Base-by-base conservation (phyloP, 2,888 invertebrate species). In the Meganola albula region DNA sequence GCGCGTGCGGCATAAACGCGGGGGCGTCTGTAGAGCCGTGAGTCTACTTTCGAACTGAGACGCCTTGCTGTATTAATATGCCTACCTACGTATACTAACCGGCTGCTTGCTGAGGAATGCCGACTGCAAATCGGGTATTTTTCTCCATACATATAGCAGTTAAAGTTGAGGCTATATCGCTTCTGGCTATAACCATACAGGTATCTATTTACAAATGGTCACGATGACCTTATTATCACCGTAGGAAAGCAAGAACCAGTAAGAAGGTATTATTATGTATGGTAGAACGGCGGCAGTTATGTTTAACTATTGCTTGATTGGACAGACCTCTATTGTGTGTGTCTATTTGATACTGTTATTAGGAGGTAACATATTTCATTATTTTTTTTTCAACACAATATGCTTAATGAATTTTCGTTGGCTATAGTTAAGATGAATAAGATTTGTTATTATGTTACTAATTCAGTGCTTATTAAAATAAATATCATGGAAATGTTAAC, bases 21-120 rank as follows among this genome's bases (percentile, higher is more conserved):
- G 58, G 45, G 52, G 64, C 83, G 84, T 78, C 78, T 67, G 70
- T 59, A 59, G 68, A 42, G 58, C 57, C 57, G 63, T 64, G 64
- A 64, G 72, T 69, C 71, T 71, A 78, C 77, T 80, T 82, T 83
- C 83, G 69, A 80, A 84, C 84, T 84, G 79, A 69, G 48, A 31
- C 27, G 27, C 40, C 24, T 27, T 27, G 29, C 33, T 13, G 27
- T 27, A n/a, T n/a, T n/a, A n/a, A n/a, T n/a, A n/a, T n/a, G n/a
- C n/a, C n/a, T n/a, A 30, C 42, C 32, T 33, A 12, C 29, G n/a
- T 25, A 31, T 25, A 35, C 23, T 25, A 40, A 28, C 37, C 35
- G 37, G 33, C 54, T 48, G 37, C 33, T 37, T 52, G 51, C 43
- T 23, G 38, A 73, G 79, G 83, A 84, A 84, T 84, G 83, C 65